Evolutionary conservation across 37 sponge, comb jelly and placozoan species (phyloP).

Genomic region (Axinella damicornis): DNA sequence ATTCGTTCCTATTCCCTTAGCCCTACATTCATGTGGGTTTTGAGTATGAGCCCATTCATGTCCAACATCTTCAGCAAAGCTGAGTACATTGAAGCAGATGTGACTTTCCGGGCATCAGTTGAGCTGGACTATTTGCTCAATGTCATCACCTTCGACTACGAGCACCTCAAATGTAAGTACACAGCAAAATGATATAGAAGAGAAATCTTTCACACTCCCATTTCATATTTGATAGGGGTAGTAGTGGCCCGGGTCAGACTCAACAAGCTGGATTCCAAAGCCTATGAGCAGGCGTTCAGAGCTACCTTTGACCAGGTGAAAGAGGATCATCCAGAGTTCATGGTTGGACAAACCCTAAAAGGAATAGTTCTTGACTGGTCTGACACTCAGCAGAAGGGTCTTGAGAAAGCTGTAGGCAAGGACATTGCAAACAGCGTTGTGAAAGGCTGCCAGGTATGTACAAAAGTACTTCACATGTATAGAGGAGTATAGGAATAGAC

Average conservation of each 20-base stretch:
- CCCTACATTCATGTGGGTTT: conserved; percentile 25
- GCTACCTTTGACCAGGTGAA: conserved; percentile 20
- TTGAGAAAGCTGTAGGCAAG: conserved; percentile 31
- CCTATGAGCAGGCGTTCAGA: conserved; percentile 22
- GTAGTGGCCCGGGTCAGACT: conserved; percentile 43
- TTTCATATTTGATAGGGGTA: conserved; percentile 10
- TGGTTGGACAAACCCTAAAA: conserved; percentile 35
- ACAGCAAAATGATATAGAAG: no score
- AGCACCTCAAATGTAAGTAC: conserved; percentile 29
- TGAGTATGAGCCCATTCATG: conserved; percentile 44
- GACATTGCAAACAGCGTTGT: conserved; percentile 18
- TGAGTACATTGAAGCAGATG: conserved; percentile 27
- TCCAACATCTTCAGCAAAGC: conserved; percentile 31
- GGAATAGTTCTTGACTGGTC: conserved; percentile 50
- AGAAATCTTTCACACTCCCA: background rate
- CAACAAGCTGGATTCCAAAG: conserved; percentile 24
- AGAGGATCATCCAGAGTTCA: conserved; percentile 24
- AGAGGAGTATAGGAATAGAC: no score
- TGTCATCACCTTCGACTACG: conserved; percentile 29
- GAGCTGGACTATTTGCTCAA: conserved; percentile 41
- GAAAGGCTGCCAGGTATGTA: conserved; percentile 40
- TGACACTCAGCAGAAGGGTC: conserved; percentile 35
- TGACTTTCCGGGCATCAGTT: conserved; percentile 35
- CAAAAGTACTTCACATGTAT: background rate
- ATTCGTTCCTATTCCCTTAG: conserved; percentile 25